These are phyloP conservation scores for Antrozous pallidus DNA, from an alignment of 2,797 vertebrate species.

Conservation along the genomic window DNA sequence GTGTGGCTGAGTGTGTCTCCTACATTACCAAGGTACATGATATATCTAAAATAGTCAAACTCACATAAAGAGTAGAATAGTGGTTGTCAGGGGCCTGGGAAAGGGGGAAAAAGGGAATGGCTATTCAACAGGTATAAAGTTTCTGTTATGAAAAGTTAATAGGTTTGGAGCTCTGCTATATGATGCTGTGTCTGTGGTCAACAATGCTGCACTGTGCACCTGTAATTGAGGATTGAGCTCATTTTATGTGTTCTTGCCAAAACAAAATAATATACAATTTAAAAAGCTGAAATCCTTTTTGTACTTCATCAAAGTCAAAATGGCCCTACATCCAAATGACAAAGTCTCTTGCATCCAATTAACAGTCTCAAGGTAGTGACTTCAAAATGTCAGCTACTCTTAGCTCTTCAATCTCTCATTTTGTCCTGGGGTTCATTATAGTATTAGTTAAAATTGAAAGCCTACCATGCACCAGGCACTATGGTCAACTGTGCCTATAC, in stretches of 20 bases:
- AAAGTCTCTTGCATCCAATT: background rate
- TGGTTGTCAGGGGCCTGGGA: too few species aligned
- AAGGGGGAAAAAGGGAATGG: too few species aligned
- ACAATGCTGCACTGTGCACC: too few species aligned
- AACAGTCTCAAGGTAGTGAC: background rate
- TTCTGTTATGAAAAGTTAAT: too few species aligned
- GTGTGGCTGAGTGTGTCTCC: background rate
- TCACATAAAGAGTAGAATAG: too few species aligned
- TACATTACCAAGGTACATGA: background rate
- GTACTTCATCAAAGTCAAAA: background rate
- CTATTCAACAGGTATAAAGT: too few species aligned
- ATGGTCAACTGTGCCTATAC: background rate
- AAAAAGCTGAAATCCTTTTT: background rate
- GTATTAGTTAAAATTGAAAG: background rate
- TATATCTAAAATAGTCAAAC: background rate
- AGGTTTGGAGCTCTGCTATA: too few species aligned
- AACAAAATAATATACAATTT: background rate
- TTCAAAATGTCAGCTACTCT: background rate
- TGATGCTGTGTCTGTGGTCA: too few species aligned
- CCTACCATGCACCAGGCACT: fast-evolving
- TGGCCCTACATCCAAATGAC: background rate
- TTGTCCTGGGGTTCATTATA: background rate
- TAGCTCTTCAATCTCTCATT: background rate
- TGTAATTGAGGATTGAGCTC: background rate
- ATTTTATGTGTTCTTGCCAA: background rate